A percentile compares a stretch with the other conserved stretches of the same genome.
Conservation (phyloP, 2,888 invertebrate genomes). For the Andrena camellia region DNA sequence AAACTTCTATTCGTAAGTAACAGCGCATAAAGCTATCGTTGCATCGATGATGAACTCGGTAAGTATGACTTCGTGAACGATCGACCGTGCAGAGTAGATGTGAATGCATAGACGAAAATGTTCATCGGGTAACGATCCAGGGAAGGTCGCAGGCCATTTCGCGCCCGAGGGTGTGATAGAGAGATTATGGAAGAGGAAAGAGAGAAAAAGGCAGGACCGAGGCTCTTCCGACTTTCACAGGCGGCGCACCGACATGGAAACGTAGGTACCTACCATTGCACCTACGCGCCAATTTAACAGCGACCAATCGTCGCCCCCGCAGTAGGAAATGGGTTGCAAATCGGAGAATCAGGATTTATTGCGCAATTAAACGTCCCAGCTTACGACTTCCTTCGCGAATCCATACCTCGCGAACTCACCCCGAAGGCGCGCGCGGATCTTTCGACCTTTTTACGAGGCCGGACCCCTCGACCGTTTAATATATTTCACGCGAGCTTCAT, state of each 20-base stretch:
- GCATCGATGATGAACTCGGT: no score
- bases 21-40: no score
- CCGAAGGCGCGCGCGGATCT: slow-evolving; percentile 45
- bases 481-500: slow-evolving; percentile 56
- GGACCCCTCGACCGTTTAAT: slow-evolving; percentile 54
- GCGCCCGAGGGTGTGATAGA: slow-evolving; percentile 40
- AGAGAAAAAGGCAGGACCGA: slow-evolving; percentile 59
- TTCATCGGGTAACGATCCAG: slow-evolving; percentile 8
- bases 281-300: slow-evolving; percentile 82
- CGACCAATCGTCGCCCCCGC: slow-evolving; percentile 83
- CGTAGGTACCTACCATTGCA: slow-evolving; percentile 76
- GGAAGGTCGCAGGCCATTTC: slow-evolving; percentile 53
- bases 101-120: slow-evolving; percentile 4
- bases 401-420: slow-evolving; percentile 54
- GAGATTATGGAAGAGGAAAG: slow-evolving; percentile 34
- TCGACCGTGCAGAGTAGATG: neutral
- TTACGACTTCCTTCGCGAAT: slow-evolving; percentile 78
- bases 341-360: slow-evolving; percentile 85
- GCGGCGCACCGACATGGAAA: slow-evolving; percentile 76
- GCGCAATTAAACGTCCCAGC: slow-evolving; percentile 82
- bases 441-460: slow-evolving; percentile 49
- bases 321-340: slow-evolving; percentile 85
- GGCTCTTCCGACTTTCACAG: slow-evolving; percentile 83
- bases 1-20: neutral
- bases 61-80: neutral